A percentile compares a stretch with the other conserved stretches of the same genome.
Conservation (phyloP, 2,113 vertebrate species). For the Callocephalon fimbriatum region DNA sequence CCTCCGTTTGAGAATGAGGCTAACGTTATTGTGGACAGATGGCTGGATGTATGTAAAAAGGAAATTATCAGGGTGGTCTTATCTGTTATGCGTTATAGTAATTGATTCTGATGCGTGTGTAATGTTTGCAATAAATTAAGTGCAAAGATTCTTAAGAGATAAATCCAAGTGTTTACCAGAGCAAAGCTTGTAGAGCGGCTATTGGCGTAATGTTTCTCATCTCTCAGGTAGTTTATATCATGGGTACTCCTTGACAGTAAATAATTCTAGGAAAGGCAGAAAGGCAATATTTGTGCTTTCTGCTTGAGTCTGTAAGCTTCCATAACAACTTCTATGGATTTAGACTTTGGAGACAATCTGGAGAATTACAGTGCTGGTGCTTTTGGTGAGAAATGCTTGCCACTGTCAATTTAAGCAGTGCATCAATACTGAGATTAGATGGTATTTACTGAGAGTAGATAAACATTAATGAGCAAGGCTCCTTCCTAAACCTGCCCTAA, state of each 20-base stretch:
- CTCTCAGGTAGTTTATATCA: neutral
- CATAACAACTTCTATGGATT: neutral
- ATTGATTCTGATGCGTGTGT: slow-evolving; percentile 35
- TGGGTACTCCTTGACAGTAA: neutral
- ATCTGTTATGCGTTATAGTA: slow-evolving; percentile 59
- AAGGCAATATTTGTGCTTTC: neutral
- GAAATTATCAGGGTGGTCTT: slow-evolving; percentile 61
- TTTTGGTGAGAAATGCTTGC: slow-evolving; percentile 3
- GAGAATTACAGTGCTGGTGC: neutral
- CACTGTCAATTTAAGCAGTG: neutral
- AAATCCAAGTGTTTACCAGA: slow-evolving; percentile 44
- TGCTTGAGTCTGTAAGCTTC: neutral
- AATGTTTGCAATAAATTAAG: slow-evolving; percentile 62
- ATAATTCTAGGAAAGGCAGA: neutral
- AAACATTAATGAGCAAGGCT: slow-evolving; percentile 57
- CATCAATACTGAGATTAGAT: slow-evolving; percentile 65
- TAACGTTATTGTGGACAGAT: slow-evolving; percentile 89
- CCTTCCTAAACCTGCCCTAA: slow-evolving; percentile 69
- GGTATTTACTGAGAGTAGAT: slow-evolving; percentile 64
- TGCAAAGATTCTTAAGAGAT: neutral
- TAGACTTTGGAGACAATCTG: neutral
- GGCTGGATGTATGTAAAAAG: slow-evolving; percentile 90
- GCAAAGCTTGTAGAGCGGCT: neutral
- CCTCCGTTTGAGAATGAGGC: slow-evolving; percentile 88
- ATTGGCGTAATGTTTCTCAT: neutral